These are phyloP conservation scores for Agrypnia vestita DNA, from an alignment of 1,140 invertebrate species.

Conservation along the genomic window DNA sequence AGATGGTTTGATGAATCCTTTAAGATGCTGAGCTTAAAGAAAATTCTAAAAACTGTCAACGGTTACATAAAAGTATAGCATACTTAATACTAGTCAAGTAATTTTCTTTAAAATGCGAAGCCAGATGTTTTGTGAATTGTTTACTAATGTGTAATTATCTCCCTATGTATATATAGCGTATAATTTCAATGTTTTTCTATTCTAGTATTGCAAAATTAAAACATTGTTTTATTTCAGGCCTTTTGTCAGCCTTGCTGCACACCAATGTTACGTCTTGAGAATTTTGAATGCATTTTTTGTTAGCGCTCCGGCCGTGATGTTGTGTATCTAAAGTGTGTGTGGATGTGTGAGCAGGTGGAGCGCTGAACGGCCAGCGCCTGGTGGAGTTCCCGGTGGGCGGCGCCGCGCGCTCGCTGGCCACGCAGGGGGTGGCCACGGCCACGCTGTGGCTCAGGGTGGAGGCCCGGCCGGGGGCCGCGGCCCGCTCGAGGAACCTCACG, in stretches of 20 bases:
- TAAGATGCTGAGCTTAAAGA: constrained; percentile 34
- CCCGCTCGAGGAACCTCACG: constrained; percentile 74
- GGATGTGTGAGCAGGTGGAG: constrained; percentile 75
- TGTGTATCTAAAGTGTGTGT: not conserved
- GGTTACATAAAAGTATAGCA: constrained; percentile 21
- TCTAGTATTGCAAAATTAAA: no score
- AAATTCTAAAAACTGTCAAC: not conserved
- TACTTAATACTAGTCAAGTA: not conserved
- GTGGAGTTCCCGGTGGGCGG: constrained; percentile 85
- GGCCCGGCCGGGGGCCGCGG: constrained; percentile 72
- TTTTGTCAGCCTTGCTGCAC: no score
- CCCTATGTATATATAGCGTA: no score
- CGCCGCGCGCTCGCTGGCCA: constrained; percentile 75
- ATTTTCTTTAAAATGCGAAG: no score
- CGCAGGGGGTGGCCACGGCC: constrained; percentile 81
- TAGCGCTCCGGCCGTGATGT: not conserved
- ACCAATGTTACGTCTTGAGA: no score
- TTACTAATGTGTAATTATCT: no score
- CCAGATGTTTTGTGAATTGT: no score
- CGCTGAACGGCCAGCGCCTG: constrained; percentile 87
- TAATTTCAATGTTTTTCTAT: no score
- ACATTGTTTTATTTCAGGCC: no score
- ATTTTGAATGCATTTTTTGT: no score
- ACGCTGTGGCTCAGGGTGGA: constrained; percentile 84
- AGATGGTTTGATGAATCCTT: constrained; percentile 18